These are phyloP conservation scores for Trissolcus japonicus DNA, from an alignment of 2,888 invertebrate species.

Conservation along the genomic window DNA sequence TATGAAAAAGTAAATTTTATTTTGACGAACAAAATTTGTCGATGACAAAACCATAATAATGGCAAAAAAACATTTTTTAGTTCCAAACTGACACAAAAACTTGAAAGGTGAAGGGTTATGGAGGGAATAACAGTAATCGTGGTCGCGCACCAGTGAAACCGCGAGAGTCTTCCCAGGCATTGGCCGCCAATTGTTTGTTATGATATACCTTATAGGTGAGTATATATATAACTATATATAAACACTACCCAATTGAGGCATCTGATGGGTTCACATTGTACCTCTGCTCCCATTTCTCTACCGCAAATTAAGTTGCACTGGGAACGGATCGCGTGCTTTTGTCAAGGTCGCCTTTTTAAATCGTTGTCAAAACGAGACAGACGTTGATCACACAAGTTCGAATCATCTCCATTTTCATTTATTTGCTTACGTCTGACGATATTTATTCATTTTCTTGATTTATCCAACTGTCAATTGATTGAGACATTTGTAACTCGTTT, in stretches of 20 bases:
- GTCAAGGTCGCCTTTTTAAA: conserved; percentile 40
- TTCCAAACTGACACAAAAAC: no score
- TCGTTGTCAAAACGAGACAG: conserved; percentile 15
- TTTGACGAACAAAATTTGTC: no score
- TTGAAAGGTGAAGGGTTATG: conserved; percentile 5
- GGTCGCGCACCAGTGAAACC: conserved; percentile 37
- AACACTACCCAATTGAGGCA: conserved; percentile 24
- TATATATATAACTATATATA: conserved; percentile 11
- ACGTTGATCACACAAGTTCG: no score
- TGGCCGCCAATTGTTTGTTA: background rate
- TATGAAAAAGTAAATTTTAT: no score
- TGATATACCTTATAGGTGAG: conserved; percentile 8
- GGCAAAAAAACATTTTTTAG: no score
- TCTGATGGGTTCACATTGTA: background rate
- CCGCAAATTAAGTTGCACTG: conserved; percentile 1
- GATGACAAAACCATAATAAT: no score
- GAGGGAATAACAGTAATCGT: conserved; percentile 40
- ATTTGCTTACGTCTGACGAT: no score
- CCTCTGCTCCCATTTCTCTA: background rate
- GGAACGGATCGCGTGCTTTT: conserved; percentile 37
- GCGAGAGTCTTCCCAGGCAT: conserved; percentile 50
- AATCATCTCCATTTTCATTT: no score
- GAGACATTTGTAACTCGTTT: no score
- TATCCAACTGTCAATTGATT: no score
- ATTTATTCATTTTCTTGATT: no score